phyloP scores from a whole-genome alignment of 2,113 vertebrate species.

The Catharus fuscescens region DNA sequence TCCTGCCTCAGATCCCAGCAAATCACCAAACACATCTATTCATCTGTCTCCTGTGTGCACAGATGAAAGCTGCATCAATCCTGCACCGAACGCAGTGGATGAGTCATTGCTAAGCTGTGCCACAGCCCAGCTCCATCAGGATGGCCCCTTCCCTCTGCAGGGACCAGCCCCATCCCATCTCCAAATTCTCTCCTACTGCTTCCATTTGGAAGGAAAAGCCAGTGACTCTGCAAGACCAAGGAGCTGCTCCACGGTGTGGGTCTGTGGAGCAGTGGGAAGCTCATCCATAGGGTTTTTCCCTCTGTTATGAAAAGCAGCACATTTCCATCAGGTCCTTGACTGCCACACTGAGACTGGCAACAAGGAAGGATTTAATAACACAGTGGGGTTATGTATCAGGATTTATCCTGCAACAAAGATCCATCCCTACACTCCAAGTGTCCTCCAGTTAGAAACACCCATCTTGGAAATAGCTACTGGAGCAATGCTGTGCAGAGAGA shows the following conservation, averaged over 20 bases:
- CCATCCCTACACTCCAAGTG: not conserved
- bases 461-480: not conserved
- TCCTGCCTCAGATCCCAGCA: not conserved
- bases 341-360: not conserved
- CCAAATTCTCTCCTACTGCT: not conserved
- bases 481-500: not conserved
- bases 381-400: not conserved
- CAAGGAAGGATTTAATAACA: not conserved
- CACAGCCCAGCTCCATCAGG: not conserved
- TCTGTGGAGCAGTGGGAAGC: not conserved
- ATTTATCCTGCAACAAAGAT: not conserved
- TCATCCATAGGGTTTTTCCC: accelerated
- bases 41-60: not conserved
- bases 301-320: accelerated
- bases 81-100: not conserved
- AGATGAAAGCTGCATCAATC: constrained; percentile 21
- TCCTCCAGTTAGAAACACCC: not conserved
- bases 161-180: not conserved
- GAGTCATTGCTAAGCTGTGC: constrained; percentile 23
- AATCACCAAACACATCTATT: not conserved
- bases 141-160: not conserved
- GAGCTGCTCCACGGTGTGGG: not conserved
- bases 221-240: not conserved
- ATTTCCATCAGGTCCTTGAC: not conserved
- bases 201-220: not conserved